These are phyloP conservation scores for Rhagoletis zephyria DNA, from an alignment of 1,140 invertebrate species.

Conservation along the genomic window DNA sequence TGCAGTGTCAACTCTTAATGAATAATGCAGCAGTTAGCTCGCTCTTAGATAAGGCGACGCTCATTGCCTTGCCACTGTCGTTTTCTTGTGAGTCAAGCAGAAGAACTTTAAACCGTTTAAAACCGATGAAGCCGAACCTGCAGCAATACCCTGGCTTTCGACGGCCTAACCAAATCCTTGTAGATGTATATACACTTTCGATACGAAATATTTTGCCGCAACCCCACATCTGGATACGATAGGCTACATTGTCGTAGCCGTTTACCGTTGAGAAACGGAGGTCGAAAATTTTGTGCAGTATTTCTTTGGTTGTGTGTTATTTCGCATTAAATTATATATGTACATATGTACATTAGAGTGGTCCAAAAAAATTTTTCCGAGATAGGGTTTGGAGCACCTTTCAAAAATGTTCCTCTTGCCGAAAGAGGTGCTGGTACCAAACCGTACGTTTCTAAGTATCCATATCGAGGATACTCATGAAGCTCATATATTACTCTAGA, in stretches of 20 bases:
- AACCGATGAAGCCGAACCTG: neutral
- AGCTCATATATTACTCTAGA: too few relatives aligned
- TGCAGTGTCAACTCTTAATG: constrained; percentile 50
- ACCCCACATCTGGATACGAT: constrained; percentile 24
- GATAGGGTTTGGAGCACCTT: too few relatives aligned
- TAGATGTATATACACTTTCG: neutral
- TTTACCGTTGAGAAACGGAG: neutral
- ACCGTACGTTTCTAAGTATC: too few relatives aligned
- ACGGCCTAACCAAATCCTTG: neutral
- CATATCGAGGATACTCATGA: too few relatives aligned
- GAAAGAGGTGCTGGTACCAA: too few relatives aligned
- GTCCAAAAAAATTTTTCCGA: too few relatives aligned
- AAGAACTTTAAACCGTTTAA: neutral
- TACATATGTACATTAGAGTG: too few relatives aligned
- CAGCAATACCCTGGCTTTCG: neutral
- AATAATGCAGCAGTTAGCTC: constrained; percentile 44
- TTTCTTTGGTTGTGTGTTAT: neutral
- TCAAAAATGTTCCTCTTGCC: too few relatives aligned
- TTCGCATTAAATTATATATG: too few relatives aligned
- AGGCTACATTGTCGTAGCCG: neutral
- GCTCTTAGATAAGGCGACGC: constrained; percentile 24
- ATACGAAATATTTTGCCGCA: constrained; percentile 12
- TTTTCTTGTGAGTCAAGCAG: neutral
- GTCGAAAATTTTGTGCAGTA: neutral
- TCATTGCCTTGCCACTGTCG: neutral